Evolutionary conservation across 2,888 invertebrate genomes (phyloP).

Genomic region (Pyrochroa serraticornis): DNA sequence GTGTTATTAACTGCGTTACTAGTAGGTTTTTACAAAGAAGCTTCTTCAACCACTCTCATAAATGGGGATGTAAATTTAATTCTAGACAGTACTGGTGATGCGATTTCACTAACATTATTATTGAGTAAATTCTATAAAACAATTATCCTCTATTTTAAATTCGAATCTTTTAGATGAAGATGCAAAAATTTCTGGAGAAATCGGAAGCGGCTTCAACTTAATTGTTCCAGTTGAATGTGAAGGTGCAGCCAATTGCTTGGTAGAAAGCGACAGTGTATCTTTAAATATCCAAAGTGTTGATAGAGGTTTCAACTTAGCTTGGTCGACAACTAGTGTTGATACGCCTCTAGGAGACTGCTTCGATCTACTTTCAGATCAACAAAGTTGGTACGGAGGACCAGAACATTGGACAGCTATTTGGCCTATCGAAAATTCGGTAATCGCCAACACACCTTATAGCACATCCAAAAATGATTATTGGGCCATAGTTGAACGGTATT

Average conservation of each 20-base stretch:
- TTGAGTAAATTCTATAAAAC: no score
- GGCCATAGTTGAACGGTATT: slow-evolving; percentile 69
- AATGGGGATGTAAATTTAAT: no score
- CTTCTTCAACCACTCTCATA: no score
- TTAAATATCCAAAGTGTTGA: slow-evolving; percentile 10
- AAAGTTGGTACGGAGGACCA: slow-evolving; percentile 72
- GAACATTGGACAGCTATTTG: slow-evolving; percentile 67
- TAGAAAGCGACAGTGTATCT: neutral
- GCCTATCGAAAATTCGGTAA: slow-evolving; percentile 66
- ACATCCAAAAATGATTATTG: slow-evolving; percentile 64
- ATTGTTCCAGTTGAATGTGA: slow-evolving; percentile 1
- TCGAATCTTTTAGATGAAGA: neutral
- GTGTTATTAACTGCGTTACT: no score
- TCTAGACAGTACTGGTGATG: no score
- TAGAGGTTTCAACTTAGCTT: slow-evolving; percentile 30
- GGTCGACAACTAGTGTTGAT: slow-evolving; percentile 25
- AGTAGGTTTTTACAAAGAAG: no score
- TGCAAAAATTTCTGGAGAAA: slow-evolving; percentile 13
- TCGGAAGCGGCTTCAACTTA: neutral
- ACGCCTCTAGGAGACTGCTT: slow-evolving; percentile 29
- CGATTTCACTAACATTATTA: no score
- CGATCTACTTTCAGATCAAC: slow-evolving; percentile 2
- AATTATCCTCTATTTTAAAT: no score
- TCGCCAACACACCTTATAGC: slow-evolving; percentile 64
- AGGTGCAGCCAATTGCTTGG: neutral